Evolutionary conservation across 2,888 invertebrate species (phyloP).

Genomic region (Cephus pygmeus): DNA sequence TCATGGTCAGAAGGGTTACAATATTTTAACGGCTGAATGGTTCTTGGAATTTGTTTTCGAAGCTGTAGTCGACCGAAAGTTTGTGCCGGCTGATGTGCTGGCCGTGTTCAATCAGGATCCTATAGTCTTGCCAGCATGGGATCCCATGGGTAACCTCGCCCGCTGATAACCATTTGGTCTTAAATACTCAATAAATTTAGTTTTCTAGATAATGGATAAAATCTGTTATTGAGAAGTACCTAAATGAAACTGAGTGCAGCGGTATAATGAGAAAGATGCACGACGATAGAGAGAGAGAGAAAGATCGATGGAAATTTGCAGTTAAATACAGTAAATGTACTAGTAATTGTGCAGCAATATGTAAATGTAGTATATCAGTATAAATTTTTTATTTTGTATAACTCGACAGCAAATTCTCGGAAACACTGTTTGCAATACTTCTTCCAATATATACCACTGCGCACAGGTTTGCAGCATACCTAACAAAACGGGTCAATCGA

Average conservation of each 20-base stretch:
- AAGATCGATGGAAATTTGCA: not conserved
- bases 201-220: conserved; percentile 20
- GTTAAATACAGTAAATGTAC: not conserved
- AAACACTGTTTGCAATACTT: not conserved
- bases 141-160: conserved; percentile 91
- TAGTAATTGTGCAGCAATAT: not conserved
- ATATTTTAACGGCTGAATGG: conserved; percentile 87
- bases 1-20: conserved; percentile 86
- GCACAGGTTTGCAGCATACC: not conserved
- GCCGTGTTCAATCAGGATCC: conserved; percentile 82
- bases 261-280: conserved; percentile 6
- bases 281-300: not conserved
- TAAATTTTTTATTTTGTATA: not conserved
- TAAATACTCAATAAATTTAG: conserved; percentile 26
- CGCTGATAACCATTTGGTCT: conserved; percentile 41
- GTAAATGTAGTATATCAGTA: not conserved
- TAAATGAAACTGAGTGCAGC: conserved; percentile 10
- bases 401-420: not conserved
- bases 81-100: conserved; percentile 79
- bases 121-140: conserved; percentile 89
- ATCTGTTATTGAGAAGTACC: not conserved
- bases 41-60: conserved; percentile 90
- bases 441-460: not conserved
- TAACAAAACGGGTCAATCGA: not conserved
- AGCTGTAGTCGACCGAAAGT: conserved; percentile 88